Evolutionary conservation across 2,797 vertebrate species (phyloP).

Genomic region (Periparus ater): DNA sequence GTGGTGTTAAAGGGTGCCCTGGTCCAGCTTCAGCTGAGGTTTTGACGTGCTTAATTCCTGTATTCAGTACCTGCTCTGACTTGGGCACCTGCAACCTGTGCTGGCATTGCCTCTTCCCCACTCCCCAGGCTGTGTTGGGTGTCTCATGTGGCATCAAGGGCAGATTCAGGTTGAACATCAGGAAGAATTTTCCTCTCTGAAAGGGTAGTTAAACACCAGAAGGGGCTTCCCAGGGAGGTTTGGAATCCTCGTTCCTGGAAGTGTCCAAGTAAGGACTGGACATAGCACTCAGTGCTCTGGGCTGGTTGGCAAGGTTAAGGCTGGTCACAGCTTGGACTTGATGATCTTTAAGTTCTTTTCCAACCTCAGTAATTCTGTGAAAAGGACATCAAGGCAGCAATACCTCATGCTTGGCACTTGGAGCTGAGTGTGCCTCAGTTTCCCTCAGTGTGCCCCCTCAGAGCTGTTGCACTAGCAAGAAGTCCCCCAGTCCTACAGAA

Average conservation of each 20-base stretch:
- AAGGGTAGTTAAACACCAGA: neutral
- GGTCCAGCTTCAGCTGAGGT: neutral
- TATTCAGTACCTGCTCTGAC: neutral
- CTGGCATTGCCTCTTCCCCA: neutral
- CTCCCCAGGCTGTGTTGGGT: neutral
- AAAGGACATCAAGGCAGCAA: neutral
- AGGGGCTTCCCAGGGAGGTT: neutral
- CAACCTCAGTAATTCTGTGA: neutral
- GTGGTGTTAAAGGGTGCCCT: neutral
- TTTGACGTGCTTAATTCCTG: neutral
- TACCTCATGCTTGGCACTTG: neutral
- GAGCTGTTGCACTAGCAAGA: neutral
- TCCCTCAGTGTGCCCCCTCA: neutral
- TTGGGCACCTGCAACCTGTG: neutral
- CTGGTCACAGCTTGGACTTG: neutral
- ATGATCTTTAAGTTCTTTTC: neutral
- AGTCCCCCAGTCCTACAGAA: neutral
- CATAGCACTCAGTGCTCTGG: fast-evolving
- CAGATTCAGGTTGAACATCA: neutral
- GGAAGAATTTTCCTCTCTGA: neutral
- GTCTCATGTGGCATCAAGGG: neutral
- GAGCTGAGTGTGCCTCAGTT: neutral
- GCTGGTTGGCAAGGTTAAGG: neutral
- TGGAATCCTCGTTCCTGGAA: neutral
- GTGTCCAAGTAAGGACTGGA: neutral